A percentile compares a stretch with the other conserved stretches of the same genome.
These are phyloP conservation scores for Ibycter americanus DNA, from an alignment of 2,797 vertebrate genomes.

Conservation along the genomic window DNA sequence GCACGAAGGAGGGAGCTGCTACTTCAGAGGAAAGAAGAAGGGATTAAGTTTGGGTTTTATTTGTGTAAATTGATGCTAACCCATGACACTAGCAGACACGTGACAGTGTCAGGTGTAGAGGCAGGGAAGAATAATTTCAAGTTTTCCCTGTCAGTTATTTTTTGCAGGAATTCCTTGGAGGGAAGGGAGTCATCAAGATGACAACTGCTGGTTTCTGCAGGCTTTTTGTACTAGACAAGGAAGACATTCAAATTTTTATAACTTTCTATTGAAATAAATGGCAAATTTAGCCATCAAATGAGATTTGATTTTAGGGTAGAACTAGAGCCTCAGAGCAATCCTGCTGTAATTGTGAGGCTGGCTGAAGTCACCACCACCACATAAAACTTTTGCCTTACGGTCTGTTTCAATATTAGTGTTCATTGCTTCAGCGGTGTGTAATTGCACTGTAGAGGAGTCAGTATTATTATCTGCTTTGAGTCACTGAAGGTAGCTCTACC, in stretches of 20 bases:
- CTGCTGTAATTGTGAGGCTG: background rate
- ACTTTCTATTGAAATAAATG: background rate
- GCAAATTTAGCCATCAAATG: background rate
- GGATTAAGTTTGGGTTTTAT: background rate
- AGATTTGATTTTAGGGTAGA: background rate
- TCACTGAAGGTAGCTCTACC: background rate
- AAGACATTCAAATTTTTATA: background rate
- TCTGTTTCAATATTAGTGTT: background rate
- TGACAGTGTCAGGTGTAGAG: background rate
- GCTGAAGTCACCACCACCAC: background rate
- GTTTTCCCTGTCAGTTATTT: background rate
- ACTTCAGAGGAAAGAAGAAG: background rate
- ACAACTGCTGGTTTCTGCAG: background rate
- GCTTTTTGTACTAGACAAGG: background rate
- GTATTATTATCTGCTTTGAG: background rate
- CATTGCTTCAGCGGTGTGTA: fast-evolving
- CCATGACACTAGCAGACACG: fast-evolving
- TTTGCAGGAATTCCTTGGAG: background rate
- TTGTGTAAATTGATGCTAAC: background rate
- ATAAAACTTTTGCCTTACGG: background rate
- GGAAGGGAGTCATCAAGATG: background rate
- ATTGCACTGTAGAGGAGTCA: background rate
- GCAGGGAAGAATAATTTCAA: background rate
- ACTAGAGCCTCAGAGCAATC: background rate
- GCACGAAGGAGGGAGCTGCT: background rate